Base-by-base conservation (phyloP, 2,113 vertebrate genomes). In the Hemibagrus wyckioides region DNA sequence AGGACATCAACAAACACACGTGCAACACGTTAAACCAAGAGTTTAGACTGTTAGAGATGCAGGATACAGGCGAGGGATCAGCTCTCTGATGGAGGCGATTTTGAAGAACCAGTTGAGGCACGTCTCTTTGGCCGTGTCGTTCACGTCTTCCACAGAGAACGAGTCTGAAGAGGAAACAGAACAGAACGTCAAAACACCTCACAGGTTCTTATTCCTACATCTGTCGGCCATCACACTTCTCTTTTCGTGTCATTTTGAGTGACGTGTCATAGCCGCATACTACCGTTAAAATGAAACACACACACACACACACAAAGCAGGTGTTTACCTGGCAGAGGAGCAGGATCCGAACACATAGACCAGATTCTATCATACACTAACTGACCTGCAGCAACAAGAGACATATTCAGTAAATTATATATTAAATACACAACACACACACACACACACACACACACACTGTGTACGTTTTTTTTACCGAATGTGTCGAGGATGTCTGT, bases 61-160 rank as follows among this genome's bases (percentile, higher is more conserved):
- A 96, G 97, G 98, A 99, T 99, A 99, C 98, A 99, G 94, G 94
- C 98, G 94, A 11, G 98, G 97, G 92, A 99, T 95, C 82, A 99
- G 97, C 89, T 99, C 98, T 93, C 98, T 95, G 93, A 99, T 99
- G 88, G 98, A 99, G 89, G 98, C 98, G 76, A 99, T 98, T 94
- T 99, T 99, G 94, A 98, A 99, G 94, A 99, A 99, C 98, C 98
- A 99, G 94, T 99, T 99, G 76, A 99, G 95, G 84, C 98, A 99
- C 1, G 98, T 99, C 94, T 99, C 98, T 90, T 98, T 99, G 52
- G 98, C 98, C 0, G 97, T 98, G 93, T 99, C 98, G 0, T 96
- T 98, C 75, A 99, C 97, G 13, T 95, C 95, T 9, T 99, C 98
- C 6, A 96, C 96, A 69, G 96, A 96, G 91, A 99, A 97, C 30